Evolutionary conservation across 2,113 vertebrate genomes (phyloP).

Genomic region (Oreotrochilus melanogaster): DNA sequence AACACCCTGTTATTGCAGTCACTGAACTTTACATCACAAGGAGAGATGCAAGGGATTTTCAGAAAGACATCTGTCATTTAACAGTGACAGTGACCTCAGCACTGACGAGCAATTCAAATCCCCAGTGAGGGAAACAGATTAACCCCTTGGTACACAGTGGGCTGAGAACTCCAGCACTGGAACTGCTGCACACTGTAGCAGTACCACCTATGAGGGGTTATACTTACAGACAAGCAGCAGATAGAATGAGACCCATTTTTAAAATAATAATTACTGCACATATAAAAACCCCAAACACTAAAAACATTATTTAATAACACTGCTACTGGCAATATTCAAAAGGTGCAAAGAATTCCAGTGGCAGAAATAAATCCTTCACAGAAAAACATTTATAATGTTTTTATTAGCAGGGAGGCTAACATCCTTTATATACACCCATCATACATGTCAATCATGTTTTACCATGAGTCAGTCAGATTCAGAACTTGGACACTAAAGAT

Average conservation of each 20-base stretch:
- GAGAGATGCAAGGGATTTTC: constrained; percentile 88
- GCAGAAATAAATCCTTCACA: not conserved
- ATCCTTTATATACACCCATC: not conserved
- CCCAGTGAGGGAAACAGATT: constrained; percentile 75
- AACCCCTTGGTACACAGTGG: constrained; percentile 51
- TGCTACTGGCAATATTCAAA: not conserved
- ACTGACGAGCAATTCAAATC: constrained; percentile 86
- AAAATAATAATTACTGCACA: not conserved
- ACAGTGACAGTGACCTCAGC: constrained; percentile 88
- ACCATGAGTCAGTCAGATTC: not conserved
- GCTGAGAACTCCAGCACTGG: constrained; percentile 17
- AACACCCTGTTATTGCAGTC: constrained; percentile 79
- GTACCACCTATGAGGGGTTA: not conserved
- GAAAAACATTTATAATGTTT: not conserved
- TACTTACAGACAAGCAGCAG: not conserved
- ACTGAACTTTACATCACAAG: constrained; percentile 87
- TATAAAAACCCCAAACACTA: not conserved
- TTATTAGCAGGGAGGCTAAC: not conserved
- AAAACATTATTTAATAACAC: not conserved
- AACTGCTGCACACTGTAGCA: not conserved
- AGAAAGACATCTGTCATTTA: constrained; percentile 96
- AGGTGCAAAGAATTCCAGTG: not conserved
- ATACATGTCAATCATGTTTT: accelerated
- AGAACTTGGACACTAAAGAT: not conserved
- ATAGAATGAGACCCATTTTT: not conserved